These are phyloP conservation scores for Drosophila neotestacea DNA, from an alignment of 2,888 invertebrate genomes.

Conservation along the genomic window DNA sequence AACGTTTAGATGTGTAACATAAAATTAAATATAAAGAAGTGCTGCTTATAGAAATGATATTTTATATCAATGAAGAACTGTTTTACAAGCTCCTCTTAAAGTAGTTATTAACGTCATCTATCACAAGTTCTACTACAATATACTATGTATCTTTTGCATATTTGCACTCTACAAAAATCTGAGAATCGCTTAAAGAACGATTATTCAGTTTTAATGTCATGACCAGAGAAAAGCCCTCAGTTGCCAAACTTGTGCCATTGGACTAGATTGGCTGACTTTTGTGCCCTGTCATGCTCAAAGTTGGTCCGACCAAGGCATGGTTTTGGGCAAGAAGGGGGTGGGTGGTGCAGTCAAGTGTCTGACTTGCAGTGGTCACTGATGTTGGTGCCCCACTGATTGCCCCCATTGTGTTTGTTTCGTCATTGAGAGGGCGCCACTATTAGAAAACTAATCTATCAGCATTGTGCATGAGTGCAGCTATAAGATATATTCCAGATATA, in stretches of 20 bases:
- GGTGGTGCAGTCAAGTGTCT: slow-evolving; percentile 38
- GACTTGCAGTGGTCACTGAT: slow-evolving; percentile 47
- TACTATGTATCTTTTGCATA: not conserved
- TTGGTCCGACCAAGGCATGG: slow-evolving; percentile 1
- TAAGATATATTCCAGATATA: slow-evolving; percentile 18
- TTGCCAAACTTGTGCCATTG: slow-evolving; percentile 17
- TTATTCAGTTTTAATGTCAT: slow-evolving; percentile 50
- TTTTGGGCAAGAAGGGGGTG: not conserved
- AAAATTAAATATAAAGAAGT: too few relatives aligned
- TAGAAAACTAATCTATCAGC: slow-evolving; percentile 61
- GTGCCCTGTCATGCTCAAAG: slow-evolving; percentile 35
- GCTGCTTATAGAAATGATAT: too few relatives aligned
- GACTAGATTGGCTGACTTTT: slow-evolving; percentile 36
- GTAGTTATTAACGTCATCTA: not conserved
- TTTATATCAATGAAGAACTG: too few relatives aligned
- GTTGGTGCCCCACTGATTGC: slow-evolving; percentile 25
- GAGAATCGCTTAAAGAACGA: slow-evolving; percentile 35
- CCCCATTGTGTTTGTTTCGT: slow-evolving; percentile 37
- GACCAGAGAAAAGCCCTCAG: slow-evolving; percentile 28
- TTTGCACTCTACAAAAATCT: slow-evolving; percentile 5
- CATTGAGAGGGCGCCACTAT: slow-evolving; percentile 38
- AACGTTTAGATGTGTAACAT: too few relatives aligned
- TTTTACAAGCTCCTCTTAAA: too few relatives aligned
- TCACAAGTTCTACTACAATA: not conserved
- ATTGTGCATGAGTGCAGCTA: slow-evolving; percentile 41